Evolutionary conservation across 2,113 vertebrate species (phyloP).

Genomic region (Lota lota): DNA sequence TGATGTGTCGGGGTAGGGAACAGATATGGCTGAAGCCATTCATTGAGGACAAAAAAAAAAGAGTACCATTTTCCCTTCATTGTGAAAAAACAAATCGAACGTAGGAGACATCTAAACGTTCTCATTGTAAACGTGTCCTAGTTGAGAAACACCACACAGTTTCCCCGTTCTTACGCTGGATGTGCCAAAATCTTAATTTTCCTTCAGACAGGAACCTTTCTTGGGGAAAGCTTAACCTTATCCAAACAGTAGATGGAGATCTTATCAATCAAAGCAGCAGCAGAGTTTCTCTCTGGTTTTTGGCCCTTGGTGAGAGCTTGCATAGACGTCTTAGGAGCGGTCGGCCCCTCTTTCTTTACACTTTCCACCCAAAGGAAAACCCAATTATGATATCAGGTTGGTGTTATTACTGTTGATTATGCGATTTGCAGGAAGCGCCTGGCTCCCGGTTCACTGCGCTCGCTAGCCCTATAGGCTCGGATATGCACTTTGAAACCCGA

Average conservation of each 20-base stretch:
- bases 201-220: conserved; percentile 50
- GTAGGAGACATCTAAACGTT: conserved; percentile 33
- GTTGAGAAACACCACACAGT: conserved; percentile 28
- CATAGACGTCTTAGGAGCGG: conserved; percentile 13
- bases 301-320: conserved; percentile 14
- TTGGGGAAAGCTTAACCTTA: conserved; percentile 44
- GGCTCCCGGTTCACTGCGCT: conserved; percentile 48
- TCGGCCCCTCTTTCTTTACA: conserved; percentile 43
- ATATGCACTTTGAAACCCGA: conserved; percentile 52
- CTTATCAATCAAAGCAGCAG: conserved; percentile 64
- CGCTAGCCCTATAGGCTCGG: conserved; percentile 22
- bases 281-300: conserved; percentile 33
- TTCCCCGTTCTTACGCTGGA: conserved; percentile 51
- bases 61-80: too few species aligned
- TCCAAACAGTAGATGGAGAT: conserved; percentile 59
- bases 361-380: conserved; percentile 63
- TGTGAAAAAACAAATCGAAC: too few species aligned
- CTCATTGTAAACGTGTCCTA: conserved; percentile 49
- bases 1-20: neutral
- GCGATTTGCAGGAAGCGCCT: conserved; percentile 58
- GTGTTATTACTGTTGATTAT: conserved; percentile 75
- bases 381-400: conserved; percentile 72
- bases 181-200: conserved; percentile 58
- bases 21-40: too few species aligned
- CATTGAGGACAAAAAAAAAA: too few species aligned